Evolutionary conservation across 2,888 invertebrate species (phyloP).

Genomic region (Tipula confusa): DNA sequence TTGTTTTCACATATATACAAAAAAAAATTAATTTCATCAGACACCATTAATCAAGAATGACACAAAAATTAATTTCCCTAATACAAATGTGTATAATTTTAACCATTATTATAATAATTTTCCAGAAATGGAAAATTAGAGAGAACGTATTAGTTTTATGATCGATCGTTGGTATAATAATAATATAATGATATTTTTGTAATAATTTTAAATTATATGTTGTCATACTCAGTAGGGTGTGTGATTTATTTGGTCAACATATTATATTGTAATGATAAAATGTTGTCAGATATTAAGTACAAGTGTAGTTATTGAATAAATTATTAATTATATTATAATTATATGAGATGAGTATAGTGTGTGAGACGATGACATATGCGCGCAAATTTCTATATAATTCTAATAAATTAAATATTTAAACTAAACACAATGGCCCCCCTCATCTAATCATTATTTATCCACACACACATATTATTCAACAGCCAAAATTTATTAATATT

Average conservation of each 20-base stretch:
- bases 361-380: neutral
- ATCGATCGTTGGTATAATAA: neutral
- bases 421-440: neutral
- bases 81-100: neutral
- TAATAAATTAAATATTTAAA: neutral
- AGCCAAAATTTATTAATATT: neutral
- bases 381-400: neutral
- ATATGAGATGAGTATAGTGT: neutral
- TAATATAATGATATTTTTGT: neutral
- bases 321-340: neutral
- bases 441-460: neutral
- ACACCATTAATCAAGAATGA: slow-evolving; percentile 28
- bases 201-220: neutral
- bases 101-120: neutral
- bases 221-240: neutral
- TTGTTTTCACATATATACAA: neutral
- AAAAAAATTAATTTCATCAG: neutral
- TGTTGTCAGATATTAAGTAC: neutral
- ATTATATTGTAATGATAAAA: too few relatives aligned
- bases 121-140: neutral
- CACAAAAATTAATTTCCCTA: slow-evolving; percentile 30
- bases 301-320: neutral
- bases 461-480: neutral
- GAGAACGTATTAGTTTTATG: neutral
- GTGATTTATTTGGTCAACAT: neutral